Evolutionary conservation across 2,797 vertebrate species (phyloP).

Genomic region (Ammospiza maritima): DNA sequence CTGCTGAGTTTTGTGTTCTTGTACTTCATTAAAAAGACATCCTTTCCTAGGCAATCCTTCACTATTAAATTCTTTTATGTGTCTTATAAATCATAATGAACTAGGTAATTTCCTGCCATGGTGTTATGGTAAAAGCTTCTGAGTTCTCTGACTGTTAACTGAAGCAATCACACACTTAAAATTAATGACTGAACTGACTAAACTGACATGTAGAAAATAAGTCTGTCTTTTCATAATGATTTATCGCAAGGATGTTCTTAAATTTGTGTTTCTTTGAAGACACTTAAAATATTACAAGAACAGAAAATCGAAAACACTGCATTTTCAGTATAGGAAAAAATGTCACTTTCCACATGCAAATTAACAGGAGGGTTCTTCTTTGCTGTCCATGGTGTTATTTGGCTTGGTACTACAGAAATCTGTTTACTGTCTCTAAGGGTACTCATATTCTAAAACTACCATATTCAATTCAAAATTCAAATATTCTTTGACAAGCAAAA

Average conservation of each 20-base stretch:
- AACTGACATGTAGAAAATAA: not conserved
- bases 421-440: not conserved
- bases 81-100: not conserved
- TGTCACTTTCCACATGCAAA: not conserved
- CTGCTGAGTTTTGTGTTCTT: not conserved
- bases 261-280: not conserved
- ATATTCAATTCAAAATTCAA: not conserved
- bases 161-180: not conserved
- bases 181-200: not conserved
- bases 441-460: not conserved
- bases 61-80: not conserved
- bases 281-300: not conserved
- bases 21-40: not conserved
- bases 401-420: not conserved
- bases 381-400: not conserved
- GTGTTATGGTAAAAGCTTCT: not conserved
- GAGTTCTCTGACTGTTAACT: not conserved
- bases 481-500: not conserved
- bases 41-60: not conserved
- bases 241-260: not conserved
- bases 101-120: not conserved
- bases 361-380: not conserved
- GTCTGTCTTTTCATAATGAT: not conserved
- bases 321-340: not conserved
- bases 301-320: fast-evolving